Base-by-base conservation (phyloP, 2,113 vertebrate genomes). In the Stomatorhinus ivindoensis region DNA sequence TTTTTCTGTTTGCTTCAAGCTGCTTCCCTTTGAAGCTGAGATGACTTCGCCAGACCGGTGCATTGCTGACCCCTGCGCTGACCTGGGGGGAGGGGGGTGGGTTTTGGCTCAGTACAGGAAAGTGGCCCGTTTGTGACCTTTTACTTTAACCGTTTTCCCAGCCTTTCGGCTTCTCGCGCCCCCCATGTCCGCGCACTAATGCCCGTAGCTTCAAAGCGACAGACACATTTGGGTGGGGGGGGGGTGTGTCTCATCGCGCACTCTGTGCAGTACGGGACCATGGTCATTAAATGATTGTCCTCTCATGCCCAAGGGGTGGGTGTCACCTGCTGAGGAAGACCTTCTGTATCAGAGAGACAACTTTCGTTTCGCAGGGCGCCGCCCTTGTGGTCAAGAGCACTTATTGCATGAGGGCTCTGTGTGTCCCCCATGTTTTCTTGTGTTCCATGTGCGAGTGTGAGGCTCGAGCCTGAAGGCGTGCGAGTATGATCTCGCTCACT, bases 11-110 rank as follows among this genome's bases (percentile, higher is more conserved):
- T 76, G 21, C 35, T 15, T 24, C n/a, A 13, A 50, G 44, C 83
- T 31, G 44, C 83, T 86, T 47, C 83, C 47, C 83, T 86, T 86
- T 86, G 83, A 86, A 86, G 46, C 83, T 47, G 8, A 50, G 83
- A 86, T 86, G 83, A 27, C 83, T 48, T 50, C 24, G 47, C 44
- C 73, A 80, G 73, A 80, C 73, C 15, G 73, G 73, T 80, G 73
- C 73, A 39, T 80, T 42, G 15, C 24, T 86, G 83, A 53, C 85
- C 85, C 31, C 11, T 87, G n/a, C 0, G 17, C 50, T 35, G 50
- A n/a, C 44, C 85, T 4, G 50, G 24, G 24, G 47, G 73, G 35
- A 15, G 11, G 73, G 69, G 48, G 11, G 13, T 15, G 31, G 47
- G 47, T 17, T 27, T 87, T 9, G 1, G 50, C 50, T 53, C 47